Evolutionary conservation across 1,140 invertebrate genomes (phyloP).

Genomic region (Scaptomyza hsui): DNA sequence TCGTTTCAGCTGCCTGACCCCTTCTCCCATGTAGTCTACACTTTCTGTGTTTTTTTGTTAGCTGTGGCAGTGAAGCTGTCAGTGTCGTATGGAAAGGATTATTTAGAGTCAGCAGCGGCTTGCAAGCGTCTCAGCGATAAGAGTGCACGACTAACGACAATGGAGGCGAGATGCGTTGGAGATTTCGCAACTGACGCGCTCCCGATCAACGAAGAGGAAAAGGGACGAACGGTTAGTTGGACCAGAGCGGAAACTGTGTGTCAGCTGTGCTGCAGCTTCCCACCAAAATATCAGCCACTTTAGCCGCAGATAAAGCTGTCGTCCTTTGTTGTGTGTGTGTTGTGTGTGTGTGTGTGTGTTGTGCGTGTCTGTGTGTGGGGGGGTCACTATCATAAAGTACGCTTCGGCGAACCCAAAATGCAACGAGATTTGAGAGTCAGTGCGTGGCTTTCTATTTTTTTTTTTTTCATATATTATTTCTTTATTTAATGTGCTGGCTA

Average conservation of each 20-base stretch:
- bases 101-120: conserved; percentile 81
- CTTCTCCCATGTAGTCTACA: neutral
- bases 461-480: conserved; percentile 43
- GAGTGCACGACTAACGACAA: conserved; percentile 70
- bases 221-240: neutral
- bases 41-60: conserved; percentile 41
- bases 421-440: conserved; percentile 52
- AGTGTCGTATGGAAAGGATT: conserved; percentile 75
- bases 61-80: conserved; percentile 55
- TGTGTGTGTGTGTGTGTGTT: neutral
- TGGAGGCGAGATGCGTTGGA: conserved; percentile 43
- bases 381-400: conserved; percentile 60
- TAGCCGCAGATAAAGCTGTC: conserved; percentile 74
- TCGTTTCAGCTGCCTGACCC: conserved; percentile 11
- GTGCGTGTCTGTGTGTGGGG: neutral
- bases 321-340: conserved; percentile 31
- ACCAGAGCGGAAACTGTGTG: conserved; percentile 39
- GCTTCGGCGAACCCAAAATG: conserved; percentile 51
- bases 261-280: conserved; percentile 47
- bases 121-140: conserved; percentile 78
- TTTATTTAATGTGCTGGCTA: conserved; percentile 57
- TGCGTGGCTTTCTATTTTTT: conserved; percentile 24
- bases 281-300: conserved; percentile 72
- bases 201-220: conserved; percentile 38
- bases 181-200: conserved; percentile 28